Base-by-base conservation (phyloP, 2,113 vertebrate species). In the Paratilapia polleni region DNA sequence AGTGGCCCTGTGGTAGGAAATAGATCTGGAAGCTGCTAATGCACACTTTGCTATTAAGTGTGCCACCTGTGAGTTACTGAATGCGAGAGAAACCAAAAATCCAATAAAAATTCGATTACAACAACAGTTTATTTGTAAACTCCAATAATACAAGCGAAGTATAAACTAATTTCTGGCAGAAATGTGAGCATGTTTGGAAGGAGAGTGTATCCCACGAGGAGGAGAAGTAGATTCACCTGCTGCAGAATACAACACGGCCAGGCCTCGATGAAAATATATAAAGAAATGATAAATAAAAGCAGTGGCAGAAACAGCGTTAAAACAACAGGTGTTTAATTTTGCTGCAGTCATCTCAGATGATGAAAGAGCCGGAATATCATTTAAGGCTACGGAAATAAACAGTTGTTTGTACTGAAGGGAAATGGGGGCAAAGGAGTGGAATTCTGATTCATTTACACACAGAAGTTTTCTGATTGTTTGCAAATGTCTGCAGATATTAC, bases 91-190 rank as follows among this genome's bases (percentile, higher is more conserved):
- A 80, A 73, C 34, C n/a, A 73, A 24, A 82, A 80, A 89, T 90
- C 78, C 89, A 89, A 93, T 92, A 90, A 90, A 87, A 86, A 85
- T 63, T 77, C 54, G 6, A 92, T 92, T 90, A 91, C 81, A 81
- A 73, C 85, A 59, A 38, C 1, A 7, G 22, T 57, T 82, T 87
- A 74, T 88, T 80, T 84, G 89, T 85, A 77, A 85, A 80, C 2
- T 59, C 73, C 78, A 81, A 83, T 86, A 89, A 89, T 11, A 63
- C 43, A 7, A 58, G 36, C 11, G 1, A 8, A 26, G 28, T 4
- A 77, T 60, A 36, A 85, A 88, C 70, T 80, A 11, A 57, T 82
- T 89, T 81, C n/a, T 78, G 78, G 66, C 22, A 10, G 19, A n/a
- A 41, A 56, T 15, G 28, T n/a, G 54, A 73, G 56, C 60, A 64